phyloP scores from a whole-genome alignment of 2,797 vertebrate species.

The Lepilemur ruficaudatus region DNA sequence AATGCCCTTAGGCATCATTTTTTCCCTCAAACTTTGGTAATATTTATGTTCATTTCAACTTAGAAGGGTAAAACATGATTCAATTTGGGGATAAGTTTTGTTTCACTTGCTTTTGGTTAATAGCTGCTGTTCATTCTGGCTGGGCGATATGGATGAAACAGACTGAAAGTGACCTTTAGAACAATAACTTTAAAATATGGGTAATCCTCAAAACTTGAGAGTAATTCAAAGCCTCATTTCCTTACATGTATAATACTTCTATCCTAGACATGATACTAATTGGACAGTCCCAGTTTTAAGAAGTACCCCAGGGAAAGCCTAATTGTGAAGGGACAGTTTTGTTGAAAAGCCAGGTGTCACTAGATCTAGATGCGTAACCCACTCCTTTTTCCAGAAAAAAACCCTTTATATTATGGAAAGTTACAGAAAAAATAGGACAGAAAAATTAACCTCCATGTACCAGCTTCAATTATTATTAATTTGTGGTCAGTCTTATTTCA shows the following conservation, averaged over 20 bases:
- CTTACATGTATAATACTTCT: not conserved
- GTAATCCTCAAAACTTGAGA: not conserved
- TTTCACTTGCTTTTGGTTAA: not conserved
- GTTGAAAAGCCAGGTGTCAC: not conserved
- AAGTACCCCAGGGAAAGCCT: slow-evolving; percentile 24
- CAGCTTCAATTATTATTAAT: not conserved
- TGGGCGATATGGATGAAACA: not conserved
- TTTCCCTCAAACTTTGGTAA: not conserved
- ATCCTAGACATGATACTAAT: not conserved
- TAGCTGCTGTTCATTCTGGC: not conserved
- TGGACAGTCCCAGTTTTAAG: not conserved
- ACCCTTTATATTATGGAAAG: not conserved
- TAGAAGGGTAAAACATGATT: not conserved
- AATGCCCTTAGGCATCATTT: not conserved
- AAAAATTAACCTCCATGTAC: not conserved
- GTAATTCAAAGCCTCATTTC: slow-evolving; percentile 4
- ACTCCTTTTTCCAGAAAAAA: not conserved
- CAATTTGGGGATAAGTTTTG: not conserved
- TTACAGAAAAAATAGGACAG: not conserved
- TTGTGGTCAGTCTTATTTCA: not conserved
- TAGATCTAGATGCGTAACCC: not conserved
- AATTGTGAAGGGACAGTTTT: not conserved
- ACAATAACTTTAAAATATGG: not conserved
- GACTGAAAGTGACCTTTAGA: not conserved
- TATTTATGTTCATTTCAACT: not conserved